Evolutionary conservation across 2,797 vertebrate species (phyloP).

Genomic region (Pseudochirops corinnae): DNA sequence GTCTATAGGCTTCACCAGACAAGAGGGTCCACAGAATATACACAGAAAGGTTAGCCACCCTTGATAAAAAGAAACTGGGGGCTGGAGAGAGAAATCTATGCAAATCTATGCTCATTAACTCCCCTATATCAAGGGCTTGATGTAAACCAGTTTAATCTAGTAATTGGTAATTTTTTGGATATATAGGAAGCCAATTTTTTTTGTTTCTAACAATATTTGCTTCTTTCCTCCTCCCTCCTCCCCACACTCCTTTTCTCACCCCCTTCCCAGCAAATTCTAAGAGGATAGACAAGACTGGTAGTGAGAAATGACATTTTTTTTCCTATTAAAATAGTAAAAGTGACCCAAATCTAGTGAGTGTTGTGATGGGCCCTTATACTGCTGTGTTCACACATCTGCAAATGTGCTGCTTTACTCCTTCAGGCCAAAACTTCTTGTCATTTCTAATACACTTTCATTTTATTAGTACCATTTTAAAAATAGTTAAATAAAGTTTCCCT

Average conservation of each 20-base stretch:
- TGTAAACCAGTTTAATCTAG: neutral
- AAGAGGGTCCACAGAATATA: neutral
- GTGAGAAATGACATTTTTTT: neutral
- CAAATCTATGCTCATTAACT: too few relatives aligned
- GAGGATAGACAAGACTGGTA: neutral
- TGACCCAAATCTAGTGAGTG: neutral
- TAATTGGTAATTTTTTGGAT: neutral
- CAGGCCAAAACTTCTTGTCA: constrained; percentile 10
- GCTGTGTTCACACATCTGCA: constrained; percentile 1
- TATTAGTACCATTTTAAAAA: neutral
- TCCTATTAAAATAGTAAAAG: constrained; percentile 15
- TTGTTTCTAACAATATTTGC: neutral
- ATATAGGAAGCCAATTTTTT: neutral
- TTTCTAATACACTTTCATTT: neutral
- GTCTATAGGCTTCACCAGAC: neutral
- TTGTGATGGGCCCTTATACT: neutral
- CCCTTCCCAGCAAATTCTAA: neutral
- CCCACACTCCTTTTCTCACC: neutral
- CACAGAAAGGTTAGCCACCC: neutral
- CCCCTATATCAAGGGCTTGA: neutral
- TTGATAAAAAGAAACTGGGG: neutral
- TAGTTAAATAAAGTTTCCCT: neutral
- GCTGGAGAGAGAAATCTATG: neutral
- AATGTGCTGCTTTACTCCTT: constrained; percentile 3
- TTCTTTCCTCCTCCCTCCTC: neutral